These are phyloP conservation scores for Petrophora chlorosata DNA, from an alignment of 2,888 invertebrate genomes.

Conservation along the genomic window DNA sequence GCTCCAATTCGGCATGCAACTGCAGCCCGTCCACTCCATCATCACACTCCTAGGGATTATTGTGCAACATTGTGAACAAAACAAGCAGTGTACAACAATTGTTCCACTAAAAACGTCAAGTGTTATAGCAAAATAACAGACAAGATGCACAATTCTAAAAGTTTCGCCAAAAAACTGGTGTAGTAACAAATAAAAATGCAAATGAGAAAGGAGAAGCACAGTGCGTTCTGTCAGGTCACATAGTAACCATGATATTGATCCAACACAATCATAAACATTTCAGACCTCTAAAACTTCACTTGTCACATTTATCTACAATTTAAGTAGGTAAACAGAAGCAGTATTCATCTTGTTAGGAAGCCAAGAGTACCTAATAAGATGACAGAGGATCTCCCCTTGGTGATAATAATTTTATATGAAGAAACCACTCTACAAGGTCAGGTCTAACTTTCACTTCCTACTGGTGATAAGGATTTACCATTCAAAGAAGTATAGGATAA, in stretches of 20 bases:
- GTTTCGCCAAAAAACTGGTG: conserved; percentile 26
- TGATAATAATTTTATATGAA: conserved; percentile 14
- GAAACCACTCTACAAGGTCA: conserved; percentile 25
- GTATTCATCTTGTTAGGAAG: conserved; percentile 10
- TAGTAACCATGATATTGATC: conserved; percentile 16
- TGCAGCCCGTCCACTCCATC: conserved; percentile 82
- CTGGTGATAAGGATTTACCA: conserved; percentile 11
- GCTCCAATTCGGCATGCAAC: conserved; percentile 94
- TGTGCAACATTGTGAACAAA: conserved; percentile 62
- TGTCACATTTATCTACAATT: neutral
- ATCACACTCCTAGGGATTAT: conserved; percentile 71
- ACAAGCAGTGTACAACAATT: conserved; percentile 48
- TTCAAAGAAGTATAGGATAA: conserved; percentile 1
- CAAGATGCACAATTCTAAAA: conserved; percentile 16
- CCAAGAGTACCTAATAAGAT: conserved; percentile 13
- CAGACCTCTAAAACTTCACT: conserved; percentile 1
- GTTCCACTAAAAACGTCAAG: conserved; percentile 6
- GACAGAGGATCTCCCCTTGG: conserved; percentile 42
- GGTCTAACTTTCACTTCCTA: conserved; percentile 18
- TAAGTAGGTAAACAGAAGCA: conserved; percentile 13
- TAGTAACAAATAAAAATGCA: conserved; percentile 41
- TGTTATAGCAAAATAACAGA: conserved; percentile 14
- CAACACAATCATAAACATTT: conserved; percentile 14
- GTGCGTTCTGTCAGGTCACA: conserved; percentile 47
- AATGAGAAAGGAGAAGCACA: conserved; percentile 54